Evolutionary conservation across 2,113 vertebrate genomes (phyloP), one percentile per base, ranked within the genome.

Genomic region (Gorsachius goisagi): DNA sequence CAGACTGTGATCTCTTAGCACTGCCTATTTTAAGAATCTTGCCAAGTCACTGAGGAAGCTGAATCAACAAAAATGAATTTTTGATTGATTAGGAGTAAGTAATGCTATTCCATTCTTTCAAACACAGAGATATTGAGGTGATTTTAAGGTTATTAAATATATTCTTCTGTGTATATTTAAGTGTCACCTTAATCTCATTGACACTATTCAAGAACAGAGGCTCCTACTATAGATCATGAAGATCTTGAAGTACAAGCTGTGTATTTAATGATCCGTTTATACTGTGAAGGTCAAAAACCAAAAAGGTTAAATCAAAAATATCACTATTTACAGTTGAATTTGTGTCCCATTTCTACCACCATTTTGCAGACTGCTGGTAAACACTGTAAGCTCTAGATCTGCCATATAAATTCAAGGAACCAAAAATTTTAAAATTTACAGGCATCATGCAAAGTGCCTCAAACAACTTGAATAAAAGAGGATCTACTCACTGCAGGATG

Each of bases 11-110:
- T 93, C 53, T 92, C 64, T 91, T 74, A 93, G 24, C n/a, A 56
- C 62, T 95, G 72, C 47, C 89, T 66, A 28, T 93, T 96, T 97
- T 74, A 93, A 85, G 60, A 97, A 77, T 49, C 55, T 94, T 95
- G 82, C 81, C 75, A 94, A 93, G 80, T 90, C 72, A 82, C 82
- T 47, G 69, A 92, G 78, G 83, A 96, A 95, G 87, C 88, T 96
- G 96, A 97, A 94, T 93, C 90, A 92, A 96, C 90, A 94, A 92
- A 97, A 98, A 96, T 92, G 53, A 95, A 52, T 64, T 97, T 97
- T 92, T 96, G 95, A 96, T 97, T 97, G 95, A 97, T 98, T 97
- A 96, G 27, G 63, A 94, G 50, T 90, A 95, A 76, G 64, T 71
- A 56, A 71, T n/a, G 6, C 11, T 58, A 90, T 97, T 95, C 66